Evolutionary conservation across 2,888 invertebrate species (phyloP), one percentile per base, ranked within the genome.

Genomic region (Steinernema carpocapsae): DNA sequence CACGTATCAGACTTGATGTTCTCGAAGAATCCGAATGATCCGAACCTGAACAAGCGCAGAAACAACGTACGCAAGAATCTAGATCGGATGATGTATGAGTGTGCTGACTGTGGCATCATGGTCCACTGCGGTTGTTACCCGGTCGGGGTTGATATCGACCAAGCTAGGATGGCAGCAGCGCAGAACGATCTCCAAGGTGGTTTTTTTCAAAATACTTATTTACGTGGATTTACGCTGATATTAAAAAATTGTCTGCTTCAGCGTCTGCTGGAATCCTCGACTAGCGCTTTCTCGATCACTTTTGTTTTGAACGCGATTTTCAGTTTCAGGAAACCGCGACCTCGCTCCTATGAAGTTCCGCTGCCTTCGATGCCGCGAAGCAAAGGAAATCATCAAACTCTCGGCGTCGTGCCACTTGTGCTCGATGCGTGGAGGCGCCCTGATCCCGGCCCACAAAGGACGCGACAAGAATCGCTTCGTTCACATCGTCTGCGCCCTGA

Each of bases 71-170:
- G 26, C 24, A 0, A 42, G 29, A 48, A 48, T 14, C 4, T 2
- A 70, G 77, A 80, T 10, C 89, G 89, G 73, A 83, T 85, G 29
- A 87, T 92, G 32, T 82, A 91, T 12, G 88, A 89, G n/a, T 92
- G 92, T 84, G 86, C 88, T 43, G 88, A 88, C 56, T 91, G 91
- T 84, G 88, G 89, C 77, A 89, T 91, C 10, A 90, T 91, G 77
- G 91, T 91, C 14, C 92, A 92, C 84, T 90, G 91, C 0, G 89
- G 89, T 14, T 85, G 84, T 70, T 85, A 79, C 75, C 74, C 76
- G 43, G 10, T 45, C 7, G 19, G 76, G 37, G 10, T 10, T n/a
- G 10, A 37, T 10, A 3, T 10, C 10, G 37, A 37, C 3, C 4
- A 37, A 10, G 37, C 3, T 10, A 3, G 37, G 37, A 37, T 3